Evolutionary conservation across 2,888 invertebrate species (phyloP).

Genomic region (Muscina levida): DNA sequence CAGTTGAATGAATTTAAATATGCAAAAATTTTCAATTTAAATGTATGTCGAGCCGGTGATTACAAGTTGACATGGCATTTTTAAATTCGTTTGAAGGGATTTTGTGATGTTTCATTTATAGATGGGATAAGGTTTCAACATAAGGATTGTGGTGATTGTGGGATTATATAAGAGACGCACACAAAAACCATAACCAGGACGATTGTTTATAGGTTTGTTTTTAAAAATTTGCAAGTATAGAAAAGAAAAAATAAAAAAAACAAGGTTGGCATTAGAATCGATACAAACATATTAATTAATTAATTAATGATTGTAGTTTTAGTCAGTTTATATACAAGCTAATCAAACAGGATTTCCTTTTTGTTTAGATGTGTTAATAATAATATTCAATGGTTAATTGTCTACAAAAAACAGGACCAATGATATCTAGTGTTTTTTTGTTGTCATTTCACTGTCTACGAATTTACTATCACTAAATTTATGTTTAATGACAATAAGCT

Average conservation of each 20-base stretch:
- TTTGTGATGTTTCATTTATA: neutral
- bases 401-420: slow-evolving; percentile 43
- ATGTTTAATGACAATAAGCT: slow-evolving; percentile 19
- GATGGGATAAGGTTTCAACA: slow-evolving; percentile 40
- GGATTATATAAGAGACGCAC: slow-evolving; percentile 67
- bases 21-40: no score
- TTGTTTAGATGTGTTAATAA: slow-evolving; percentile 47
- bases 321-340: slow-evolving; percentile 61
- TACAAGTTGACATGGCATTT: no score
- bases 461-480: slow-evolving; percentile 37
- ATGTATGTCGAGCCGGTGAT: no score
- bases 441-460: slow-evolving; percentile 42
- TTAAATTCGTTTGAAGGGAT: neutral
- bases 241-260: slow-evolving; percentile 68
- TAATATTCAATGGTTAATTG: slow-evolving; percentile 38
- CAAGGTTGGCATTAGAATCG: slow-evolving; percentile 71
- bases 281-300: slow-evolving; percentile 58
- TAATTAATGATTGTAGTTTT: slow-evolving; percentile 47
- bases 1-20: no score
- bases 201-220: slow-evolving; percentile 61
- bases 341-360: slow-evolving; percentile 29
- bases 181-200: slow-evolving; percentile 70
- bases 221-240: slow-evolving; percentile 68
- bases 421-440: slow-evolving; percentile 52
- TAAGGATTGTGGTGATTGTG: slow-evolving; percentile 33